These are phyloP conservation scores for Hypsibius dujardini DNA, from an alignment of 1,140 invertebrate species.

Conservation along the genomic window DNA sequence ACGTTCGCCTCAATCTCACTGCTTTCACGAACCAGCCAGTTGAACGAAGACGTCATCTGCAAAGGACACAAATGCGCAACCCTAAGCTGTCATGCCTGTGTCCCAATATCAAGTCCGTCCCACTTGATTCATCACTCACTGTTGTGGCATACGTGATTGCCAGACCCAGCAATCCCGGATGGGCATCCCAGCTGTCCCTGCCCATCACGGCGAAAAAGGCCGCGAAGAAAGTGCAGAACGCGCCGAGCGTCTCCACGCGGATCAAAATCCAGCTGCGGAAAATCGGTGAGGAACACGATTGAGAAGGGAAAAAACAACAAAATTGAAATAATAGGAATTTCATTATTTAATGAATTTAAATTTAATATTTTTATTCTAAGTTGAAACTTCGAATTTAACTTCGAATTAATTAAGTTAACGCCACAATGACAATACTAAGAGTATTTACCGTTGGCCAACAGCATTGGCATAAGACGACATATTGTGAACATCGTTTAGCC, in stretches of 20 bases:
- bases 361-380: neutral
- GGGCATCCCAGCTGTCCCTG: neutral
- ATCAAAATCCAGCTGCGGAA: conserved; percentile 6
- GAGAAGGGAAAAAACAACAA: neutral
- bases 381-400: too few species aligned
- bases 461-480: conserved; percentile 10
- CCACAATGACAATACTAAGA: too few species aligned
- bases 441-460: conserved; percentile 7
- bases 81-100: too few species aligned
- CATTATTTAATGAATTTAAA: neutral
- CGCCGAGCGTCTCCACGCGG: neutral
- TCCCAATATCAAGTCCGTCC: too few species aligned
- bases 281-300: neutral
- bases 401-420: too few species aligned
- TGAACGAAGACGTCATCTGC: conserved; percentile 40
- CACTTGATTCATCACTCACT: neutral
- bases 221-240: conserved; percentile 1
- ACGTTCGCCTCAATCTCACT: conserved; percentile 60
- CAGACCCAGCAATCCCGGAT: conserved; percentile 12
- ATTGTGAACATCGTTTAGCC: conserved; percentile 8
- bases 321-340: conserved; percentile 9
- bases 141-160: neutral
- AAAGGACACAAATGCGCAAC: neutral
- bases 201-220: conserved; percentile 8
- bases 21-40: conserved; percentile 59